phyloP scores from a whole-genome alignment of 2,797 vertebrate genomes.

The Chromobotia macracanthus region DNA sequence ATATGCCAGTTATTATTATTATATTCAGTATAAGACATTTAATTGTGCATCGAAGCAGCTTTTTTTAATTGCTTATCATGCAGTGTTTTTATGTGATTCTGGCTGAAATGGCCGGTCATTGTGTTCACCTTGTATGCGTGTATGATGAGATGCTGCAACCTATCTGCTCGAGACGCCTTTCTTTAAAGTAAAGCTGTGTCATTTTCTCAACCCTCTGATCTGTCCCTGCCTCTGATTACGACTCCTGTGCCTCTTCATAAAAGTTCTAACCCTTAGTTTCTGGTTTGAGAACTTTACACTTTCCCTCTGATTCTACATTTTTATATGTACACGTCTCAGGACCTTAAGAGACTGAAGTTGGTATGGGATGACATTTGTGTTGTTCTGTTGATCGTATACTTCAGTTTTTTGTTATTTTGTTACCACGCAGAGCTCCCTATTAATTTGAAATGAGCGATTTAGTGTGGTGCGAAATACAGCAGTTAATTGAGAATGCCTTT shows the following conservation, averaged over 20 bases:
- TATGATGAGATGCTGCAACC: constrained; percentile 80
- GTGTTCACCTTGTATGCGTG: constrained; percentile 81
- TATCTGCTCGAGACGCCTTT: constrained; percentile 78
- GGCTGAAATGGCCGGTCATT: constrained; percentile 71
- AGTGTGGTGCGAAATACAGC: no score
- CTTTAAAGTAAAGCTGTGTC: constrained; percentile 84
- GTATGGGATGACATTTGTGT: no score
- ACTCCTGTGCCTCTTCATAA: neutral
- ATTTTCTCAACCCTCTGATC: constrained; percentile 75
- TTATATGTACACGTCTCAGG: no score
- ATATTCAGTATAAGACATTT: constrained; percentile 46
- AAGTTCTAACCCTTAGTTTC: no score
- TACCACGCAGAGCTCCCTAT: no score
- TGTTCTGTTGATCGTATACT: no score
- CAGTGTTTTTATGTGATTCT: constrained; percentile 76
- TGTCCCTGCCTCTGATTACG: constrained; percentile 45
- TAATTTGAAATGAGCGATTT: no score
- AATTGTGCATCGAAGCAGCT: constrained; percentile 67
- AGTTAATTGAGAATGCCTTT: no score
- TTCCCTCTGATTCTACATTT: neutral
- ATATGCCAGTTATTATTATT: constrained; percentile 55
- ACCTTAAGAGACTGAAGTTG: no score
- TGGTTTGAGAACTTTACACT: neutral
- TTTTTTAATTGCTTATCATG: constrained; percentile 70
- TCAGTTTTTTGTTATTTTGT: no score